These are phyloP conservation scores for Hirtodrosophila duncani DNA, from an alignment of 2,888 invertebrate genomes.

Conservation along the genomic window DNA sequence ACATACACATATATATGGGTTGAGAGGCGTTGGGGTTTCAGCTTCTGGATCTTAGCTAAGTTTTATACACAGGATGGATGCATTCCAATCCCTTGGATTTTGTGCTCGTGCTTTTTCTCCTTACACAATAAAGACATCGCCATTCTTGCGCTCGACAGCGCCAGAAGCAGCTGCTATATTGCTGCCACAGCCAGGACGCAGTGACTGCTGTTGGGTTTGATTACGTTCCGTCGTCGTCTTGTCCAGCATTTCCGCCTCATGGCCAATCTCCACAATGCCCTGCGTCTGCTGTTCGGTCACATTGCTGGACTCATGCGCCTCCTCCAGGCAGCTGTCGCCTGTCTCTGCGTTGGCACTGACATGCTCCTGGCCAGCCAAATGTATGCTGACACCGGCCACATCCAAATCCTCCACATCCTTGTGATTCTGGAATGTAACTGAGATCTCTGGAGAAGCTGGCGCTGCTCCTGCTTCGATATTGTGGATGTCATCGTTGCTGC, in stretches of 20 bases:
- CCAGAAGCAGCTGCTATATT: slow-evolving; percentile 36
- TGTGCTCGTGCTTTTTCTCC: neutral
- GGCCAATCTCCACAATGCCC: slow-evolving; percentile 77
- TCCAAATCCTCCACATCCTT: slow-evolving; percentile 56
- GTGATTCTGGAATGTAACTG: slow-evolving; percentile 74
- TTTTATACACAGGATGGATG: too few relatives aligned
- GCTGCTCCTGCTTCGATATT: slow-evolving; percentile 31
- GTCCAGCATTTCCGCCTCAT: slow-evolving; percentile 76
- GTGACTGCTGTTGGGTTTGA: slow-evolving; percentile 19
- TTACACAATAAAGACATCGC: slow-evolving; percentile 63
- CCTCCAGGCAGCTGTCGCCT: slow-evolving; percentile 52
- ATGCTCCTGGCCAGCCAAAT: slow-evolving; percentile 52
- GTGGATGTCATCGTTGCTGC: slow-evolving; percentile 27
- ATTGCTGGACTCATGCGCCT: slow-evolving; percentile 31
- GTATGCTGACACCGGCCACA: slow-evolving; percentile 64
- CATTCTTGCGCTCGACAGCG: slow-evolving; percentile 38
- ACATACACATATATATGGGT: too few relatives aligned
- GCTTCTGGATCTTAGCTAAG: too few relatives aligned
- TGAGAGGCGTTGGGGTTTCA: too few relatives aligned
- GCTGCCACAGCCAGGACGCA: slow-evolving; percentile 44
- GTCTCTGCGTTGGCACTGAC: too few relatives aligned
- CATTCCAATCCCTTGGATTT: too few relatives aligned
- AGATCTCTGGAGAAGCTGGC: slow-evolving; percentile 47
- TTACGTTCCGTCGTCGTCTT: slow-evolving; percentile 27
- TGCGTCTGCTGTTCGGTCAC: slow-evolving; percentile 38